Evolutionary conservation across 2,797 vertebrate species (phyloP).

Genomic region (Rhynchonycteris naso): DNA sequence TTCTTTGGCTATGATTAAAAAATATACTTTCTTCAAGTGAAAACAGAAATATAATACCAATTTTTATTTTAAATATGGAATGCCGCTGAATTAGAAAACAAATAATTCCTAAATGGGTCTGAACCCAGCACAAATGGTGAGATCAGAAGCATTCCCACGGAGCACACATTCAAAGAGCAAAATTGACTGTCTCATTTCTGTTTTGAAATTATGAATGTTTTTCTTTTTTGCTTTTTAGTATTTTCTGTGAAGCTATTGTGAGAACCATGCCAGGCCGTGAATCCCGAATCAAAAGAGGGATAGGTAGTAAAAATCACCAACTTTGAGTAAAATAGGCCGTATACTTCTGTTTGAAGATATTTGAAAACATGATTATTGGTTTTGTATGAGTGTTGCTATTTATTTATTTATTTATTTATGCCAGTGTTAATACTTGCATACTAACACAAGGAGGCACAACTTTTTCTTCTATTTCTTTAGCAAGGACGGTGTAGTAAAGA

Average conservation of each 20-base stretch:
- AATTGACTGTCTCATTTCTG: neutral
- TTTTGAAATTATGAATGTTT: constrained; percentile 12
- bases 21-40: constrained; percentile 48
- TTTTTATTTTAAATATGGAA: constrained; percentile 27
- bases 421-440: neutral
- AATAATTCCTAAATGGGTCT: neutral
- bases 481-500: neutral
- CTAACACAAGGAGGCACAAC: neutral
- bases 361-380: neutral
- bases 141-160: neutral
- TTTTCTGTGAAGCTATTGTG: neutral
- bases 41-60: neutral
- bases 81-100: constrained; percentile 33
- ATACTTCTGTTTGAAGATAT: constrained; percentile 6
- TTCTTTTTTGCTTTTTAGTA: neutral
- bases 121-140: neutral
- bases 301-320: neutral
- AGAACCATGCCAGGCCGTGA: neutral
- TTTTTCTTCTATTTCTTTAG: neutral
- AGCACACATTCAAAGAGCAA: neutral
- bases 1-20: constrained; percentile 56
- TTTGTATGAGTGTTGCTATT: neutral
- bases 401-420: neutral
- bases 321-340: neutral
- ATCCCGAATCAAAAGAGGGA: neutral